phyloP scores from a whole-genome alignment of 2,888 invertebrate species.

The Neoscelio sp. region DNA sequence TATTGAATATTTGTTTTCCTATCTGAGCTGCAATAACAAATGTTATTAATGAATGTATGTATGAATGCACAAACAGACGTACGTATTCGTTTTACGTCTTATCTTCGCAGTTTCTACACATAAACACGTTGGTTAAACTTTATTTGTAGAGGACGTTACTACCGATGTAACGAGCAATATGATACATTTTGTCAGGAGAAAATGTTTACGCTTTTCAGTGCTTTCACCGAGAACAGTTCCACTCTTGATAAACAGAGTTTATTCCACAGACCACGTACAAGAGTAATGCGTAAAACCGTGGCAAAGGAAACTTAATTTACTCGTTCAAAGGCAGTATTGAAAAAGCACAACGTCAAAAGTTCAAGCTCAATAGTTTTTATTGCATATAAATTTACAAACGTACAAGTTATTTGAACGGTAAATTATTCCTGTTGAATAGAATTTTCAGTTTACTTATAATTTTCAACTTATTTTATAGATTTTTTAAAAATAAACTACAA shows the following conservation, averaged over 20 bases:
- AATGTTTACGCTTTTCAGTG: slow-evolving; percentile 27
- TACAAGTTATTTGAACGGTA: no score
- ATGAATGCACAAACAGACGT: no score
- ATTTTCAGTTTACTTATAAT: no score
- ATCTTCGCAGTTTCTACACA: background rate
- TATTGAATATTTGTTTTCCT: background rate
- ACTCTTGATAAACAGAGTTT: slow-evolving; percentile 21
- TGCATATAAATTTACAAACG: no score
- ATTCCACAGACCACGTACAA: background rate
- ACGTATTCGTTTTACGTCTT: slow-evolving; percentile 2
- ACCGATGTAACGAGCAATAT: slow-evolving; percentile 36
- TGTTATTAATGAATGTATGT: slow-evolving; percentile 4
- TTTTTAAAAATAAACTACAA: no score
- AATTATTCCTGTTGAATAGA: no score
- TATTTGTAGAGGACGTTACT: slow-evolving; percentile 23
- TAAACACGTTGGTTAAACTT: slow-evolving; percentile 2
- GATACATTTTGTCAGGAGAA: slow-evolving; percentile 22
- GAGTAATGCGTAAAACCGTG: background rate
- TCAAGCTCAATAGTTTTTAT: no score
- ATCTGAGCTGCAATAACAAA: no score
- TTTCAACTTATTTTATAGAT: no score
- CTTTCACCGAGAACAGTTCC: background rate
- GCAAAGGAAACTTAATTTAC: background rate
- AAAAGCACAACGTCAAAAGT: no score
- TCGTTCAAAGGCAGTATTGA: background rate